Percentiles rank a stretch among this genome's conserved stretches.
Conservation (phyloP, 2,888 invertebrate species). For the Mesorhabditis belari region DNA sequence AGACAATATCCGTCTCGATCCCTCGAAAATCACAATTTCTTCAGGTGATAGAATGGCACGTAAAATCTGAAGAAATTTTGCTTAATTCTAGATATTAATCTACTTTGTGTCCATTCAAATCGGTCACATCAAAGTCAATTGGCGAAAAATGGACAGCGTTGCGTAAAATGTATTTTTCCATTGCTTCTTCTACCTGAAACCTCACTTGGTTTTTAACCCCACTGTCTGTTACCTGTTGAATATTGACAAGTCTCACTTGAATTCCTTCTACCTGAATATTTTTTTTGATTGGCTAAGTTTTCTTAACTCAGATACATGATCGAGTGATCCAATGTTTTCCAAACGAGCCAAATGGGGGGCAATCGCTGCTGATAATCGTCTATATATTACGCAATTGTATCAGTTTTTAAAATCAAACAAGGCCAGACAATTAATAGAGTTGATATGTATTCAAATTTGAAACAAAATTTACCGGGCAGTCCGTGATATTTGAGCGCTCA, state of each 20-base stretch:
- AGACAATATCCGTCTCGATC: neutral
- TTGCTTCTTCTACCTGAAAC: neutral
- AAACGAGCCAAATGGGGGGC: neutral
- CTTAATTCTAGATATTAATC: neutral
- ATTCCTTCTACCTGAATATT: neutral
- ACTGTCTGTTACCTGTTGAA: neutral
- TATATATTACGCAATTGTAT: no score
- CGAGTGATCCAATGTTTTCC: neutral
- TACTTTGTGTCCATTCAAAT: neutral
- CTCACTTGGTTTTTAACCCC: neutral
- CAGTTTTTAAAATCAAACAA: neutral
- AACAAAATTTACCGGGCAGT: neutral
- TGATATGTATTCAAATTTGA: neutral
- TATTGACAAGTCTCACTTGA: neutral
- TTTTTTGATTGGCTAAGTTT: no score
- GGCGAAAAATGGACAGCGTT: neutral
- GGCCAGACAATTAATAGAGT: no score
- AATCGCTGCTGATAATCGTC: neutral
- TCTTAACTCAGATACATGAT: no score
- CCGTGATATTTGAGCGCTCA: neutral
- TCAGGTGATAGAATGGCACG: neutral
- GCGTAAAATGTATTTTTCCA: neutral
- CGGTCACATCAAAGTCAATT: neutral
- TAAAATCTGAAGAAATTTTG: neutral
- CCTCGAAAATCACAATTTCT: neutral